A percentile compares a stretch with the other conserved stretches of the same genome.
Evolutionary conservation across 1,140 invertebrate genomes (phyloP).

Genomic region (Geopemphigus sp.): DNA sequence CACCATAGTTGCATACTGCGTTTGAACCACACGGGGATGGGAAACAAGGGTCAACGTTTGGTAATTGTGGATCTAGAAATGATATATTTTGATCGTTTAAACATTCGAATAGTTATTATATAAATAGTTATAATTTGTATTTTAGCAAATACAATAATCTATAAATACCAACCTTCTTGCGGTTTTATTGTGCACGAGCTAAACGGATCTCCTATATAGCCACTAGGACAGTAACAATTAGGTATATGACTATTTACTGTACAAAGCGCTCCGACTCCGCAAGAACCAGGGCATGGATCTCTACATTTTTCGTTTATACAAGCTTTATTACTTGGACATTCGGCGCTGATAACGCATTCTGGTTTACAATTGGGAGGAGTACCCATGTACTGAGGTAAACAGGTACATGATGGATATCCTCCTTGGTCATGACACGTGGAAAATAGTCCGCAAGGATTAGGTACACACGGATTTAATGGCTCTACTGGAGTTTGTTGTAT

Average conservation of each 20-base stretch:
- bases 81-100: not conserved
- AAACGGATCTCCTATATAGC: constrained; percentile 60
- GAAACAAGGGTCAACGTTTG: constrained; percentile 55
- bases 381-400: constrained; percentile 63
- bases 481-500: constrained; percentile 51
- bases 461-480: constrained; percentile 55
- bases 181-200: constrained; percentile 56
- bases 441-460: constrained; percentile 59
- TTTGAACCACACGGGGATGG: constrained; percentile 66
- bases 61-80: constrained; percentile 51
- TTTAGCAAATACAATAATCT: not conserved
- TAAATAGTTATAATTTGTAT: not conserved
- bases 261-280: constrained; percentile 60
- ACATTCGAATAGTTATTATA: not conserved
- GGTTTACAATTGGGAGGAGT: constrained; percentile 68
- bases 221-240: constrained; percentile 60
- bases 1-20: constrained; percentile 64
- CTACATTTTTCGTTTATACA: constrained; percentile 67
- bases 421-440: constrained; percentile 59
- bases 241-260: constrained; percentile 60
- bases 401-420: constrained; percentile 63
- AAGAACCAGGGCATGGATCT: constrained; percentile 71
- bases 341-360: constrained; percentile 66
- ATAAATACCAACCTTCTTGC: constrained; percentile 55
- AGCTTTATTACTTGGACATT: constrained; percentile 63